Evolutionary conservation across 2,797 vertebrate genomes (phyloP), one percentile per base, ranked within the genome.

Genomic region (Amazonetta brasiliensis): DNA sequence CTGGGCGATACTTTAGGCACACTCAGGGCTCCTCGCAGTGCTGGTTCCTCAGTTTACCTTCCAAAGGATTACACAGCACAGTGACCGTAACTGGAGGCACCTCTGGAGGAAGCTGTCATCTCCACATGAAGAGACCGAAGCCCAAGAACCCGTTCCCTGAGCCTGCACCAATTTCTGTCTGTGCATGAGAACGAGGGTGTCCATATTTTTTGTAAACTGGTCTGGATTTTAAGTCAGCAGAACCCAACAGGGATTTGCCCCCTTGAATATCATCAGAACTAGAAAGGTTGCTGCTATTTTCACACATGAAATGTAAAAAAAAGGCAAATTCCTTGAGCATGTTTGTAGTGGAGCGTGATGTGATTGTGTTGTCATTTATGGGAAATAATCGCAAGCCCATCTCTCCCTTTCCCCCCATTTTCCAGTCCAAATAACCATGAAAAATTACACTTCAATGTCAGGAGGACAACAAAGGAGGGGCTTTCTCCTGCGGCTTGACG

Each of bases 381-480:
- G 98, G 99, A 99, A 99, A 99, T 99, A 99, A 99, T 99, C 98
- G 96, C 98, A 98, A 99, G 94, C 97, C 98, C 97, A 97, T 98
- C 97, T 97, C 98, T 98, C 98, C 98, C 98, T 98, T 98, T 90
- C 89, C 72, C 95, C 94, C 99, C 99, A 99, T 99, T 99, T 99
- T 99, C 98, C 98, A 99, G 98, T 99, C 99, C 99, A 99, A 99
- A 99, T 99, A 99, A 99, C 98, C 99, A 99, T 99, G 99, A 99
- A 99, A 99, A 99, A 99, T 99, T 99, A 99, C 98, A 99, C 98
- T 98, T 99, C 99, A 98, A 98, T 99, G 99, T 99, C 99, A 99
- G 98, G 95, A 97, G 98, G 98, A 98, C 98, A 98, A 99, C 98
- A 99, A 99, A 99, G 98, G 98, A 97, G 97, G 95, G 55, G 77